Evolutionary conservation across 2,113 vertebrate species (phyloP), one percentile per base, ranked within the genome.

Genomic region (Trematomus loennbergii): DNA sequence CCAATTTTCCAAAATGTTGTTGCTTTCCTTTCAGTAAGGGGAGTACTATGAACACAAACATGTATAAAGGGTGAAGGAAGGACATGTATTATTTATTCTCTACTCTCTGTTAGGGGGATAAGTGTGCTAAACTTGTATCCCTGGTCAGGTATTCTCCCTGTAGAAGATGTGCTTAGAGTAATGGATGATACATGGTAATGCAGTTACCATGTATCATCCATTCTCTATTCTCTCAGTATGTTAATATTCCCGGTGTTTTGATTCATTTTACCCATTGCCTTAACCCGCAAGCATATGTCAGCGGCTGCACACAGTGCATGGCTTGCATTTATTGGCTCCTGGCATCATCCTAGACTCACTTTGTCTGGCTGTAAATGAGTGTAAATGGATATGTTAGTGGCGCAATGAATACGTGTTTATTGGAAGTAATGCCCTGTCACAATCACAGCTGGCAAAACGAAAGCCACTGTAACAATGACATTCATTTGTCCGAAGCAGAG

Each of bases 161-260:
- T 82, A 79, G 83, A 89, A 82, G 78, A 87, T 93, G 79, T 92
- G 80, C 75, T 88, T 91, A 78, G 86, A 83, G 79, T 91, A 93
- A 94, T 92, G 84, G 89, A 93, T 93, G 91, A 91, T 88, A 61
- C 85, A 83, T 89, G 60, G 71, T 87, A 91, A 91, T 88, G 57
- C 82, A 84, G 71, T 79, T 29, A 29, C 3, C 29, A 29, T 29
- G 29, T 4, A 29, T 29, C 29, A 29, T 29, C 29, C 29, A 76
- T 80, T 69, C 86, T 88, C 88, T 85, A 81, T 91, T 93, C 89
- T 90, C 89, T 82, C 78, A 78, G 78, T 82, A 57, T 88, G 88
- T 90, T 93, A 92, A 94, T 93, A 94, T 94, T 93, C 84, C 92
- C 89, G 87, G 79, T 89, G 87, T 91, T 90, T 87, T 93, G 92